These are phyloP conservation scores for Gorsachius magnificus DNA, from an alignment of 2,797 vertebrate species.

Conservation along the genomic window DNA sequence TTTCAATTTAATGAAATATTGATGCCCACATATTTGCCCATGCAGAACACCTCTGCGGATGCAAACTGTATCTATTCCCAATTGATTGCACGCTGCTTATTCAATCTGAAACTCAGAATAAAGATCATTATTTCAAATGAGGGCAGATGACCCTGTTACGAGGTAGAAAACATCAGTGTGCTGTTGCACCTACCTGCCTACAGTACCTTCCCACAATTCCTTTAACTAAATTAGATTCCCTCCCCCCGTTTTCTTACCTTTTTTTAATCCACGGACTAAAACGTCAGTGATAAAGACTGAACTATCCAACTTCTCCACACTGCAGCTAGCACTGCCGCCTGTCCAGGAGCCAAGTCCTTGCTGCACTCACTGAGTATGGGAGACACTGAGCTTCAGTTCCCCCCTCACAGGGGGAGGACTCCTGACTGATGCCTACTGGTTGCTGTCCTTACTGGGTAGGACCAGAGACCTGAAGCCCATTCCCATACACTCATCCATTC, in stretches of 20 bases:
- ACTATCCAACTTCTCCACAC: background rate
- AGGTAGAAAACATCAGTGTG: background rate
- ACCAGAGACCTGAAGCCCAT: background rate
- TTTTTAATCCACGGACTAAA: background rate
- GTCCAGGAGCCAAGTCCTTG: background rate
- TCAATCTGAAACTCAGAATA: background rate
- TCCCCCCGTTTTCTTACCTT: background rate
- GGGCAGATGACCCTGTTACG: background rate
- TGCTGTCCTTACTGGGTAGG: fast-evolving
- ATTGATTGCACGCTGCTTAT: background rate
- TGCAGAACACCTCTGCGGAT: background rate
- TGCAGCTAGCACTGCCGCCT: background rate
- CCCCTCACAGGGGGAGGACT: background rate
- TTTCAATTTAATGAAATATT: background rate
- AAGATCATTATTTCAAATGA: background rate
- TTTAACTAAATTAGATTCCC: background rate
- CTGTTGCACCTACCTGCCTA: background rate
- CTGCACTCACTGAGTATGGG: background rate
- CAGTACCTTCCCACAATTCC: background rate
- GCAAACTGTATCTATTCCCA: background rate
- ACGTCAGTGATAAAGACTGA: background rate
- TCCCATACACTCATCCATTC: background rate
- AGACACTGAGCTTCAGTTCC: background rate
- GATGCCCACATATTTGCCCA: background rate
- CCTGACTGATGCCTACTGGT: background rate